phyloP scores from a whole-genome alignment of 2,797 vertebrate genomes.

The Hylomyscus alleni region DNA sequence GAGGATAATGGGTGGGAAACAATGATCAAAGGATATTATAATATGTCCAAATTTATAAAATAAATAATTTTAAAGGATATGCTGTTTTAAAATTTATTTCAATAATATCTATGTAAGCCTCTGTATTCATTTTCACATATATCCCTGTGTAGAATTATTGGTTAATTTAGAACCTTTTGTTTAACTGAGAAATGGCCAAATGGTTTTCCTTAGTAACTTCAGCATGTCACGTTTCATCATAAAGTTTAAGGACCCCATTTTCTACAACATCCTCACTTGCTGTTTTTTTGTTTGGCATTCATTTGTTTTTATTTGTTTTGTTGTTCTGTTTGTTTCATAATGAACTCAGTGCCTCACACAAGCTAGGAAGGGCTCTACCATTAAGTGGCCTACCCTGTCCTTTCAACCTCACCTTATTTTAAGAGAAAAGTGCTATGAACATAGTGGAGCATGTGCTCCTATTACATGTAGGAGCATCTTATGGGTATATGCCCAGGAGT shows the following conservation, averaged over 20 bases:
- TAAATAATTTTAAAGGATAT: not conserved
- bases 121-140: not conserved
- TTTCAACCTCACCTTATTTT: not conserved
- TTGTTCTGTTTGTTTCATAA: not conserved
- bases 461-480: too few relatives aligned
- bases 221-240: not conserved
- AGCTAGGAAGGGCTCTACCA: not conserved
- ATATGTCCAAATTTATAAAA: not conserved
- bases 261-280: not conserved
- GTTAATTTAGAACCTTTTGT: not conserved
- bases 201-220: not conserved
- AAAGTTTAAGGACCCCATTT: not conserved
- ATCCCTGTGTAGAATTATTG: not conserved
- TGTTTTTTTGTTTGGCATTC: too few relatives aligned
- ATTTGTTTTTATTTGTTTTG: not conserved
- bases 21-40: not conserved
- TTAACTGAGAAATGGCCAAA: constrained; percentile 32
- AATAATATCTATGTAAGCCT: not conserved
- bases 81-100: not conserved
- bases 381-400: not conserved
- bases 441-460: too few relatives aligned
- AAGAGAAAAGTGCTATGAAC: not conserved
- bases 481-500: too few relatives aligned
- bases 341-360: not conserved
- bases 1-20: not conserved